A percentile compares a stretch with the other conserved stretches of the same genome.
Conservation (phyloP, 2,797 vertebrate species). For the Acrossocheilus fasciatus region DNA sequence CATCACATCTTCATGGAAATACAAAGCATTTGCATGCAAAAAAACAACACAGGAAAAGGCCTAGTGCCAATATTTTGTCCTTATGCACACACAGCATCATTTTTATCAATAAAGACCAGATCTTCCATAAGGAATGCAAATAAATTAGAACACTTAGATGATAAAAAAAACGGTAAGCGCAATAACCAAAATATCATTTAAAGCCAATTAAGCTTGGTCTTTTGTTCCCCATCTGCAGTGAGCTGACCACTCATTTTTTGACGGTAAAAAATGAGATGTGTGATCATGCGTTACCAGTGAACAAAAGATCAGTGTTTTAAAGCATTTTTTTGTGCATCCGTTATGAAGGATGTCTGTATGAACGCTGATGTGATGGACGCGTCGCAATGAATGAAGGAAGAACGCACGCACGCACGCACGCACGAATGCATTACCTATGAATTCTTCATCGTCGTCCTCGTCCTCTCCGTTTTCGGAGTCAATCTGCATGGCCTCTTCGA, state of each 20-base stretch:
- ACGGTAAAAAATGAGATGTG: neutral
- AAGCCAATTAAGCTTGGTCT: neutral
- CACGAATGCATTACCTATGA: conserved; percentile 79
- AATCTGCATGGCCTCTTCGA: conserved; percentile 91
- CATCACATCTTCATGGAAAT: conserved; percentile 47
- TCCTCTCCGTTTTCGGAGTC: conserved; percentile 94
- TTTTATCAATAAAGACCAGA: neutral
- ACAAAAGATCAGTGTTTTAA: conserved; percentile 12
- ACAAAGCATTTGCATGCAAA: conserved; percentile 47
- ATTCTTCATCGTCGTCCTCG: conserved; percentile 86
- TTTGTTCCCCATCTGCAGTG: conserved; percentile 4
- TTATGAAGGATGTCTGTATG: neutral
- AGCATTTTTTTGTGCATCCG: neutral
- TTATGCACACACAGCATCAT: neutral
- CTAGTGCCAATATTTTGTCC: neutral
- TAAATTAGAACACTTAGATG: neutral
- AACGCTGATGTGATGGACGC: neutral
- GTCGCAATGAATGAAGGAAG: neutral
- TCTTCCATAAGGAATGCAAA: neutral
- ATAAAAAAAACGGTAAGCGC: neutral
- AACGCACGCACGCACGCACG: neutral
- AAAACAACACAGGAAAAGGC: conserved; percentile 51
- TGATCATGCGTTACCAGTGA: neutral
- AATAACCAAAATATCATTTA: neutral
- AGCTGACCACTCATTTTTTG: conserved; percentile 2